A percentile compares a stretch with the other conserved stretches of the same genome.
These are phyloP conservation scores for Drosophila putrida DNA, from an alignment of 2,888 invertebrate genomes.

Conservation along the genomic window DNA sequence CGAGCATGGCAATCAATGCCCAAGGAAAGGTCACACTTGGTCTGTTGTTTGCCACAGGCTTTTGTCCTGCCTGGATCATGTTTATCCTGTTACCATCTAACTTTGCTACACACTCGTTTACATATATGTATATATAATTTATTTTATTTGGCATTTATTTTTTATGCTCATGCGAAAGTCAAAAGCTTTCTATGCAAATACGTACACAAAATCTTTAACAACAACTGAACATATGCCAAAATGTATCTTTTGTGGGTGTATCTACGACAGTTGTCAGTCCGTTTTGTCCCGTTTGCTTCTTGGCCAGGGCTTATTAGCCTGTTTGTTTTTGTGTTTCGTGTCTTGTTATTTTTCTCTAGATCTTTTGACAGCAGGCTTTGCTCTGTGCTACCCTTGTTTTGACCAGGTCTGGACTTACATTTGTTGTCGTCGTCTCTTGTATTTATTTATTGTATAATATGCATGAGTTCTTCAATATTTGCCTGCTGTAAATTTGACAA, in stretches of 20 bases:
- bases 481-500: conserved; percentile 37
- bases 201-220: conserved; percentile 21
- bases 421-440: conserved; percentile 19
- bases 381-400: conserved; percentile 26
- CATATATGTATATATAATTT: conserved; percentile 52
- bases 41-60: conserved; percentile 55
- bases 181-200: conserved; percentile 77
- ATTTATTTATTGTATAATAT: conserved; percentile 69
- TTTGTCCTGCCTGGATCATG: conserved; percentile 35
- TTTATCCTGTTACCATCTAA: conserved; percentile 51
- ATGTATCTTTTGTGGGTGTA: conserved; percentile 48
- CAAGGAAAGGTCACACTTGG: conserved; percentile 26
- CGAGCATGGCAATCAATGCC: conserved; percentile 66
- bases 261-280: conserved; percentile 55
- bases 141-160: conserved; percentile 77
- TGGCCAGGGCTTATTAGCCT: conserved; percentile 55
- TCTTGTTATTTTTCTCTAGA: conserved; percentile 32
- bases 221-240: conserved; percentile 47
- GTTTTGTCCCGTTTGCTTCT: conserved; percentile 33
- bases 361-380: conserved; percentile 28
- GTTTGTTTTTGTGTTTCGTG: conserved; percentile 44
- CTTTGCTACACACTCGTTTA: neutral
- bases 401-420: conserved; percentile 30
- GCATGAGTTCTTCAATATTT: conserved; percentile 49
- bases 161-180: conserved; percentile 69